These are phyloP conservation scores for Drosophila limbata DNA, from an alignment of 2,888 invertebrate genomes.

Conservation along the genomic window DNA sequence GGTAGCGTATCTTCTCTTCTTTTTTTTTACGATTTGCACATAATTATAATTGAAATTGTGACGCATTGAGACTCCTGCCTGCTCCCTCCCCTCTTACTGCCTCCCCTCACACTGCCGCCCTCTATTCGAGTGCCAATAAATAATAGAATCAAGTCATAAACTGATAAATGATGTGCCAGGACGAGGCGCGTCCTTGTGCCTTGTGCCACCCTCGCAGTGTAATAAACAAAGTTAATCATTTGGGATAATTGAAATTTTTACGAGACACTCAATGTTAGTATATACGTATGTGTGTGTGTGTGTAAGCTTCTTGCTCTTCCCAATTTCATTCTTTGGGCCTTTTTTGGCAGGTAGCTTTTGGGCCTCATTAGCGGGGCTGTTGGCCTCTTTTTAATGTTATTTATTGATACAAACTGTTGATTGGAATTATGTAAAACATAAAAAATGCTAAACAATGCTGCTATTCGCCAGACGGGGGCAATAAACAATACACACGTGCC, in stretches of 20 bases:
- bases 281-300: conserved; percentile 23
- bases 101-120: conserved; percentile 15
- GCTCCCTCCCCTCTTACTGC: neutral
- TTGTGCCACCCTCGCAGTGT: conserved; percentile 38
- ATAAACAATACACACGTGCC: conserved; percentile 37
- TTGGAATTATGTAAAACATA: conserved; percentile 62
- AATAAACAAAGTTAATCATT: conserved; percentile 83
- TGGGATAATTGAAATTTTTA: conserved; percentile 84
- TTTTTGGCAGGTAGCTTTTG: conserved; percentile 52
- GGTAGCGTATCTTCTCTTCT: conserved; percentile 23
- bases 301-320: conserved; percentile 17
- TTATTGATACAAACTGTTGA: conserved; percentile 72
- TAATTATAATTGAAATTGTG: conserved; percentile 84
- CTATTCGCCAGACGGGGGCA: conserved; percentile 6
- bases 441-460: conserved; percentile 37
- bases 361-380: conserved; percentile 58
- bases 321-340: conserved; percentile 1
- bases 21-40: conserved; percentile 81
- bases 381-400: conserved; percentile 36
- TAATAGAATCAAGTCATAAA: conserved; percentile 84
- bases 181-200: conserved; percentile 16
- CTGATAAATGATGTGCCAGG: conserved; percentile 75
- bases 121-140: conserved; percentile 78
- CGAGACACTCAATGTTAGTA: conserved; percentile 72
- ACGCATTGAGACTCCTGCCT: conserved; percentile 40